Evolutionary conservation across 2,888 invertebrate species (phyloP), one percentile per base, ranked within the genome.

Genomic region (Drosophila colorata): DNA sequence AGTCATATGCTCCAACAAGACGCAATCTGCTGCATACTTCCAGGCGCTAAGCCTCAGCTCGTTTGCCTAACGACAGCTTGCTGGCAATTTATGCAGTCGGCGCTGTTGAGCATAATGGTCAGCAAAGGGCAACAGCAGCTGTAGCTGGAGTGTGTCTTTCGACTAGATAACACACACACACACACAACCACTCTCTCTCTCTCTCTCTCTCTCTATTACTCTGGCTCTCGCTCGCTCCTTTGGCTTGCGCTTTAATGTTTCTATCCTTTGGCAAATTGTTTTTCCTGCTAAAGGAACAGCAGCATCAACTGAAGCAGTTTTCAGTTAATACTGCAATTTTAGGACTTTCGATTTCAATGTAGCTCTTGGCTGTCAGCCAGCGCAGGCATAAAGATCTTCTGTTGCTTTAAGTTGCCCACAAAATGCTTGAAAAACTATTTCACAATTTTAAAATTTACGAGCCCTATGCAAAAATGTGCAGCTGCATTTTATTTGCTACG

Each of bases 1-100:
- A 74, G 83, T 87, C 88, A 82, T 83, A 69, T 82, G 88, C 80
- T 69, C 28, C 44, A 81, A 68, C 73, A 82, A 64, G 76, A 51
- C 61, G 43, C 78, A 84, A 80, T 77, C 57, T 80, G 65, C 65
- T 60, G 43, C 60, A 74, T 55, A 61, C 67, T 71, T 65, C 13
- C 67, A 57, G 48, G 70, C 70, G 70, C 69, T 73, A 68, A 66
- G 74, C 57, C 51, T 59, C 28, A 43, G 49, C 68, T 76, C 69
- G 63, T 67, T 67, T 67, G 52, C 64, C 63, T 46, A 58, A 63
- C 57, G 69, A 69, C 69, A 78, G 64, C 68, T 71, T 52, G 65
- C 38, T 6, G 14, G 49, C 64, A 80, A 78, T 78, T 80, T 77
- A 78, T 78, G 74, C 70, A 80, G 70, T 68, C 74, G 46, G 33